Evolutionary conservation across 2,797 vertebrate genomes (phyloP).

Genomic region (Rhinophrynus dorsalis): DNA sequence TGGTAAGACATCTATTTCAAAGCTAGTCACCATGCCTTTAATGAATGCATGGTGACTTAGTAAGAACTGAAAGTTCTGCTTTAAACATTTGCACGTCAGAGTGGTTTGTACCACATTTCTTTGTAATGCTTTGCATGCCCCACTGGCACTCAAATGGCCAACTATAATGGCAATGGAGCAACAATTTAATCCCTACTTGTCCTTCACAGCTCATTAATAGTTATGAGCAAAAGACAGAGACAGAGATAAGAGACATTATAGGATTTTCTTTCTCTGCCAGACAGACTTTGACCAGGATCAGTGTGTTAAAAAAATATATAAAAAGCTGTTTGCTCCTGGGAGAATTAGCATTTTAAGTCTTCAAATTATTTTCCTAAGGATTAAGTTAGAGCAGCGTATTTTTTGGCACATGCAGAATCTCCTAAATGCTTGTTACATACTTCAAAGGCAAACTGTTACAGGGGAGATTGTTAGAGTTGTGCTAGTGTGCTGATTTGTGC

Average conservation of each 20-base stretch:
- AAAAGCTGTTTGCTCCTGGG: constrained; percentile 4
- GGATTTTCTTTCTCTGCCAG: constrained; percentile 1
- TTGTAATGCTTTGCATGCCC: no score
- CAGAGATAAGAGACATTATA: not conserved
- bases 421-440: constrained; percentile 49
- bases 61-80: no score
- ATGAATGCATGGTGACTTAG: no score
- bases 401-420: constrained; percentile 38
- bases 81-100: no score
- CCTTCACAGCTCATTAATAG: not conserved
- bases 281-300: constrained; percentile 6
- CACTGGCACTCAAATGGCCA: no score
- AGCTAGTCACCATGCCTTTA: no score
- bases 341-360: constrained; percentile 34
- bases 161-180: no score
- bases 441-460: constrained; percentile 48
- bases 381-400: constrained; percentile 24
- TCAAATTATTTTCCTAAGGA: constrained; percentile 40
- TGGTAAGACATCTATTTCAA: no score
- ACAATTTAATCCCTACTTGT: not conserved
- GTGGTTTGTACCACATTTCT: no score
- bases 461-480: constrained; percentile 45
- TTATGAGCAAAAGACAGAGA: not conserved
- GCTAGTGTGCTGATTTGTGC: constrained; percentile 45
- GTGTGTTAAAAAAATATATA: constrained; percentile 14